These are phyloP conservation scores for Molorchus minor DNA, from an alignment of 2,888 invertebrate genomes.

Conservation along the genomic window DNA sequence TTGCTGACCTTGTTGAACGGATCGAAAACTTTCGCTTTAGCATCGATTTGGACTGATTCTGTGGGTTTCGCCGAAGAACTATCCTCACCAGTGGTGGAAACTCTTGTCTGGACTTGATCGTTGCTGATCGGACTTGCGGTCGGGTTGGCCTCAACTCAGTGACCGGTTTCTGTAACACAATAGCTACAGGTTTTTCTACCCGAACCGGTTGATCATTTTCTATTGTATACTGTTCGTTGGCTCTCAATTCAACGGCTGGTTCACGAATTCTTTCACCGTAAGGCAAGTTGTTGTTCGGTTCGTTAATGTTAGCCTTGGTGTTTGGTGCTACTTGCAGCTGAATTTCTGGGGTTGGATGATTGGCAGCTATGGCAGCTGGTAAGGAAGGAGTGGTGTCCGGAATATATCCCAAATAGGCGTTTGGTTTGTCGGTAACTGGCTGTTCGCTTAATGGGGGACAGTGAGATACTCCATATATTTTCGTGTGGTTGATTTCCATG, in stretches of 20 bases:
- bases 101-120: neutral
- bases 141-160: neutral
- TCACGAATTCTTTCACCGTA: constrained; percentile 12
- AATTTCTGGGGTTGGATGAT: neutral
- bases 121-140: neutral
- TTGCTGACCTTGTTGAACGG: constrained; percentile 53
- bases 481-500: constrained; percentile 77
- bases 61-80: neutral
- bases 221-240: constrained; percentile 25
- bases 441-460: constrained; percentile 59
- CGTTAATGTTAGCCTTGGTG: neutral
- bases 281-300: constrained; percentile 4
- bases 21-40: constrained; percentile 33
- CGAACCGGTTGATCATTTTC: constrained; percentile 24
- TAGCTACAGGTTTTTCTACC: constrained; percentile 30
- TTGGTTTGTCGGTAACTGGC: constrained; percentile 57
- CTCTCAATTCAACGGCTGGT: constrained; percentile 19
- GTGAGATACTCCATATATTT: constrained; percentile 73
- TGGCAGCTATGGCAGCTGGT: constrained; percentile 11
- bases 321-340: constrained; percentile 3
- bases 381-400: constrained; percentile 41
- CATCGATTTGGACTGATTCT: neutral
- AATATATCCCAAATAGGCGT: constrained; percentile 56
- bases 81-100: neutral
- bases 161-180: constrained; percentile 23